Base-by-base conservation (phyloP, 2,797 vertebrate genomes). In the Adrianichthys oophorus region DNA sequence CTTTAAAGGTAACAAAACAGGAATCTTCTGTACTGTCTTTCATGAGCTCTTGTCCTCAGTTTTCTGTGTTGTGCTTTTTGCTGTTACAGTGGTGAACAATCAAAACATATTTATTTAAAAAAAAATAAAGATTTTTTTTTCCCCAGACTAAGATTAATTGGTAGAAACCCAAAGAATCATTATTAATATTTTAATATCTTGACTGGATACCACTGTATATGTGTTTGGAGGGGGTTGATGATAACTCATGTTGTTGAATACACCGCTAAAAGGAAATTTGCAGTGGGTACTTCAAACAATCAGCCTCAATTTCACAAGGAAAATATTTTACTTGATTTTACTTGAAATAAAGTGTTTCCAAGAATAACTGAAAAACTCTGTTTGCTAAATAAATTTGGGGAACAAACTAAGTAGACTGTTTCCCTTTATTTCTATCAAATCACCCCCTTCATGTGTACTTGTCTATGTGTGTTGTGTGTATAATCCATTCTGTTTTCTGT, bases 401-500 rank as follows among this genome's bases (percentile, higher is more conserved):
- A 37, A 37, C 13, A 37, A 37, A 37, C 10, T 29, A 29, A 29
- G 1, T 29, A 29, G 2, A 6, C 26, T 6, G 26, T 46, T 49
- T 40, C 15, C 51, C 53, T 60, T 53, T 62, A 67, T 69, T 56
- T 15, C 46, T 29, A 43, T 78, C 78, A 79, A 80, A 88, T 87
- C 86, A 75, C 82, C 80, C 79, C 71, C 60, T 60, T 59, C 69
- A 40, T 70, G 73, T 75, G 79, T 80, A 68, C 70, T 63, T 79
- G 85, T 88, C 82, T 78, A 2, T 78, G 59, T 84, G 79, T 86
- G 75, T 86, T 90, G 88, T 92, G 65, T 92, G 91, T 92, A 91
- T 93, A 93, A 93, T 92, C 87, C 91, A 92, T 93, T 93, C 68
- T 95, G 91, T 95, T 95, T 81, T 95, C 78, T 91, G 86, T 97